These are phyloP conservation scores for Prenolepis imparis DNA, from an alignment of 2,888 invertebrate genomes.

Conservation along the genomic window DNA sequence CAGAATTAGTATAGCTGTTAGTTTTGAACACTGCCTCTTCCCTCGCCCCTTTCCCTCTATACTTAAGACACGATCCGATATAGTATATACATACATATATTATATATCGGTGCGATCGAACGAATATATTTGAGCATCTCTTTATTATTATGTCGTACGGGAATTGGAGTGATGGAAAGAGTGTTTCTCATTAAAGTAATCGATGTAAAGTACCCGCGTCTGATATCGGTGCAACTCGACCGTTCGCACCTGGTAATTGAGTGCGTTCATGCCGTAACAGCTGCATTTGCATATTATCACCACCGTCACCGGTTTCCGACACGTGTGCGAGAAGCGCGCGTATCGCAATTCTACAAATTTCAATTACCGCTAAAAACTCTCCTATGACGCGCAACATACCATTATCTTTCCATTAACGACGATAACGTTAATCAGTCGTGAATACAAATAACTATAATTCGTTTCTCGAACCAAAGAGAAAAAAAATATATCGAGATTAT, in stretches of 20 bases:
- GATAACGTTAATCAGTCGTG: conserved; percentile 25
- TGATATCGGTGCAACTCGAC: conserved; percentile 33
- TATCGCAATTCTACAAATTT: conserved; percentile 45
- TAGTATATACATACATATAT: no score
- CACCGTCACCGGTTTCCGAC: conserved; percentile 32
- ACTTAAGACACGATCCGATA: not conserved
- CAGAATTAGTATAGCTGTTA: conserved; percentile 44
- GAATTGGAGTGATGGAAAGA: not conserved
- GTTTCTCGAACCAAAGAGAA: not conserved
- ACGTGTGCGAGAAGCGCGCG: conserved; percentile 29
- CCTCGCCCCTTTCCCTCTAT: not conserved
- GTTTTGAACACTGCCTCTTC: conserved; percentile 2
- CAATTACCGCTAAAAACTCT: conserved; percentile 43
- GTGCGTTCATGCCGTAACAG: conserved; percentile 51
- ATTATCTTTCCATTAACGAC: conserved; percentile 27
- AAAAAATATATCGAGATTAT: not conserved
- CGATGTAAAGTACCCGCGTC: conserved; percentile 42
- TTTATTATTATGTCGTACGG: conserved; percentile 38
- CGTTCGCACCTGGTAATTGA: conserved; percentile 56
- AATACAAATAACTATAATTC: not conserved
- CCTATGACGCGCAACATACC: conserved; percentile 5
- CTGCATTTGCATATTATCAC: conserved; percentile 57
- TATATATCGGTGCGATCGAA: conserved; percentile 22
- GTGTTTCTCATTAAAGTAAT: conserved; percentile 49
- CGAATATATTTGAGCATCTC: conserved; percentile 11